Conservation (phyloP, 2,888 invertebrate species). For the Tachina fera region DNA sequence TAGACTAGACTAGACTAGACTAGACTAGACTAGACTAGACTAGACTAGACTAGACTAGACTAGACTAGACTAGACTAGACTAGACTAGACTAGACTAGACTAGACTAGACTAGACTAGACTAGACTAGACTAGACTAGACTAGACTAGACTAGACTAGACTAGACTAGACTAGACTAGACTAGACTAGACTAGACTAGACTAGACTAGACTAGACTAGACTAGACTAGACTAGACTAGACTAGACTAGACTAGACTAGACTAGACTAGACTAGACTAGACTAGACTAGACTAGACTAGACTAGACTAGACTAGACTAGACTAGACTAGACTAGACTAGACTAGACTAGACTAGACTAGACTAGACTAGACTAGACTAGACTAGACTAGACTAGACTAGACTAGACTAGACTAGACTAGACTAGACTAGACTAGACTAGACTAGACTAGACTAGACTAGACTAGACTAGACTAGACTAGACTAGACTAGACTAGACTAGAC, state of each 20-base stretch:
- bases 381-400: constrained; percentile 27
- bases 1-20: constrained; percentile 25
- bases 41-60: neutral
- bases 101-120: too few species aligned
- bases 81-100: neutral
- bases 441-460: too few species aligned
- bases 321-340: neutral
- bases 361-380: constrained; percentile 32
- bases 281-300: constrained; percentile 19
- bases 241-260: constrained; percentile 19
- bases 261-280: constrained; percentile 25
- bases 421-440: too few species aligned
- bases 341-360: constrained; percentile 15
- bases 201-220: constrained; percentile 7
- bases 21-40: neutral
- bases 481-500: constrained; percentile 27
- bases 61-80: constrained; percentile 25
- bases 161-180: too few species aligned
- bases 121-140: too few species aligned
- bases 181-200: too few species aligned
- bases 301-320: constrained; percentile 1
- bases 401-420: too few species aligned
- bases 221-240: constrained; percentile 22
- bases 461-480: constrained; percentile 28
- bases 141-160: too few species aligned